Base-by-base conservation (phyloP, 2,113 vertebrate genomes). In the Phrynocephalus versicolor region DNA sequence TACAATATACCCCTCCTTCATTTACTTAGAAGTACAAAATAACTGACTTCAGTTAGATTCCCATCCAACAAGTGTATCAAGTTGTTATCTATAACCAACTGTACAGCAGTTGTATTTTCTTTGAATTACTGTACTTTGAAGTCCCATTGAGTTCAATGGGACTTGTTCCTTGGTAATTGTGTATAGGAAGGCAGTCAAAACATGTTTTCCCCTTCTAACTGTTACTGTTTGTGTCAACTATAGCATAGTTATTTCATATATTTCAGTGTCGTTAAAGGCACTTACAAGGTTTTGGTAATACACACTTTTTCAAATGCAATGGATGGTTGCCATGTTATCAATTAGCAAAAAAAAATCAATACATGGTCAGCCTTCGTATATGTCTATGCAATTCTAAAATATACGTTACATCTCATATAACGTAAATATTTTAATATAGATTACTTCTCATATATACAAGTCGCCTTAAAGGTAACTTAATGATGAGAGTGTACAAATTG, bases 201-300 rank as follows among this genome's bases (percentile, higher is more conserved):
- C 41, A 69, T 51, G 57, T 16, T 13, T 58, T 64, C 33, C 41
- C 16, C 39, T 45, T 73, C 57, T 27, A 35, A 35, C 35, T 79
- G n/a, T 23, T 70, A 64, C 41, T 69, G 69, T 23, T 75, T 67
- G 57, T 25, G 41, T 69, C n/a, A 74, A 23, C 79, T 51, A 45
- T 23, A 69, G 51, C 33, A 77, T 27, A 65, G 65, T 73, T 55
- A 58, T 62, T 55, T 73, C 37, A 41, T n/a, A 25, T 64, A 21
- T 25, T 74, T 62, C 69, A 72, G 78, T 80, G 77, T 86, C 84
- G 62, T 39, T 39, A 73, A 86, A 86, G 84, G 84, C 84, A 86
- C 84, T 86, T 86, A 51, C 45, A 62, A 64, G 35, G 41, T 86
- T 86, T 86, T 65, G 77, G 78, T 86, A 74, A 39, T 65, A 27